phyloP scores from a whole-genome alignment of 2,113 vertebrate species.

The Pseudopodoces humilis region DNA sequence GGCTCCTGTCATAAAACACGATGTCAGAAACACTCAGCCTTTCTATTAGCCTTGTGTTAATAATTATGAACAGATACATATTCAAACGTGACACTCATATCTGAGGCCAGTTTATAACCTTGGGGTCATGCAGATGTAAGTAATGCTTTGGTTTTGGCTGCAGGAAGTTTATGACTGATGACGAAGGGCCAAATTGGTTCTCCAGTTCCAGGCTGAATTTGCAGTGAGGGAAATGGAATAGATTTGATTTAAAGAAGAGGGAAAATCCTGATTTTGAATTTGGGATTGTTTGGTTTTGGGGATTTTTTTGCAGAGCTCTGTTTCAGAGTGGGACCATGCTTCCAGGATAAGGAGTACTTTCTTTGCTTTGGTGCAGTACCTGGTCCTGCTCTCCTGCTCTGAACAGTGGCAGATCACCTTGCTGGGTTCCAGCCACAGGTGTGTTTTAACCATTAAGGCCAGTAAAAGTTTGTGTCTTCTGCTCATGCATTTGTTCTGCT shows the following conservation, averaged over 20 bases:
- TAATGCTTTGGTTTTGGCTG: neutral
- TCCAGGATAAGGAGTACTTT: neutral
- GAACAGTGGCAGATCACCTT: neutral
- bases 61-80: neutral
- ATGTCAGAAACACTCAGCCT: neutral
- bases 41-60: neutral
- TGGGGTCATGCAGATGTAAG: accelerated
- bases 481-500: neutral
- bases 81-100: neutral
- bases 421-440: neutral
- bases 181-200: neutral
- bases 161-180: neutral
- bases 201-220: neutral
- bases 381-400: neutral
- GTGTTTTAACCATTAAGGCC: neutral
- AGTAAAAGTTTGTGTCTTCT: neutral
- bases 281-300: neutral
- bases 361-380: neutral
- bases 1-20: neutral
- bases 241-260: neutral
- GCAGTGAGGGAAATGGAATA: neutral
- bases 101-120: neutral
- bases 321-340: neutral
- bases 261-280: neutral
- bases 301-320: neutral